Conservation (phyloP, 1,140 invertebrate species). For the Drosophila mauritiana region DNA sequence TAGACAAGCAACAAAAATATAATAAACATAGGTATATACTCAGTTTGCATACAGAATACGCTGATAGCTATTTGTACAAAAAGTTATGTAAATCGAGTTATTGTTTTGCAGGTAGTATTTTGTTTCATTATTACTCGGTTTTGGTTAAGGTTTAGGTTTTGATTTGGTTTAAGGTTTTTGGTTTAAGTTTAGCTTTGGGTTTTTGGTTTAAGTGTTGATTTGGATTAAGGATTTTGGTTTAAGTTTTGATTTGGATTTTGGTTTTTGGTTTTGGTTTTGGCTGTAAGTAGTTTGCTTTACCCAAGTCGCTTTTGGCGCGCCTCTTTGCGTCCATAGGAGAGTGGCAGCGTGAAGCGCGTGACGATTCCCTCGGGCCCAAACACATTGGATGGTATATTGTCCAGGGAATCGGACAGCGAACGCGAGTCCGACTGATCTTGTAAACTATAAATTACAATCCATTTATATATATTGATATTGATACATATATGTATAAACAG, state of each 20-base stretch:
- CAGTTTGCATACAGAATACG: background rate
- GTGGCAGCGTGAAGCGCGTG: slow-evolving; percentile 87
- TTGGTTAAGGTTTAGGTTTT: slow-evolving; percentile 19
- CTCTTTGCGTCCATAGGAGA: slow-evolving; percentile 87
- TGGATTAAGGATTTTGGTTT: slow-evolving; percentile 15
- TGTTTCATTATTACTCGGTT: slow-evolving; percentile 5
- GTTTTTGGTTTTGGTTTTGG: slow-evolving; percentile 20
- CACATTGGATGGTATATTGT: slow-evolving; percentile 85
- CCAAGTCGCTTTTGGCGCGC: slow-evolving; percentile 87
- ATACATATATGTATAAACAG: too few relatives aligned
- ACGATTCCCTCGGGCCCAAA: slow-evolving; percentile 85
- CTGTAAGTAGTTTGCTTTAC: slow-evolving; percentile 78
- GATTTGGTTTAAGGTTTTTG: slow-evolving; percentile 11
- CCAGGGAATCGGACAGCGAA: slow-evolving; percentile 84
- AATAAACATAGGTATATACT: slow-evolving; percentile 6
- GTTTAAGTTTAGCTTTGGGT: slow-evolving; percentile 13
- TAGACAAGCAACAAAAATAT: slow-evolving; percentile 7
- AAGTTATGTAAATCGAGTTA: slow-evolving; percentile 9
- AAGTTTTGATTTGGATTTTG: slow-evolving; percentile 7
- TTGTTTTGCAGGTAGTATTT: slow-evolving; percentile 4
- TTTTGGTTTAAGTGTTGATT: slow-evolving; percentile 15
- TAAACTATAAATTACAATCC: slow-evolving; percentile 84
- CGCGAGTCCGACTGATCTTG: slow-evolving; percentile 85
- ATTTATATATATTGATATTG: slow-evolving; percentile 26
- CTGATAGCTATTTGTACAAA: background rate